phyloP scores from a whole-genome alignment of 2,888 invertebrate species.

The Netelia melanura region DNA sequence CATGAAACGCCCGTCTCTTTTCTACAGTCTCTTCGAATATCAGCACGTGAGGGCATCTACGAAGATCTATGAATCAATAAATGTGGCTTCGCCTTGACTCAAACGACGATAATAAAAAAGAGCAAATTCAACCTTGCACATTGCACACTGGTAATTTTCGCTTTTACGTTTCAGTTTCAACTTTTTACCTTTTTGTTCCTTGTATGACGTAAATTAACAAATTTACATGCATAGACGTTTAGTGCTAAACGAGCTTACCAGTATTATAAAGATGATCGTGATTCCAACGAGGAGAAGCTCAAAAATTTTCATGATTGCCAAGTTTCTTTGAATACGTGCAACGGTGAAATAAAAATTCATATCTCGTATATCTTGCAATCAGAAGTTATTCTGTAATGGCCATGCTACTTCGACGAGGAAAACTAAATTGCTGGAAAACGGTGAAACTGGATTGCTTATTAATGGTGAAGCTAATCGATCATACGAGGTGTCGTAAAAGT shows the following conservation, averaged over 20 bases:
- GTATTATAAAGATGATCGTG: constrained; percentile 39
- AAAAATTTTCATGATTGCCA: constrained; percentile 50
- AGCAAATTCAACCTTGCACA: too few species aligned
- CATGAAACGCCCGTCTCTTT: constrained; percentile 77
- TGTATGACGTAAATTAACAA: constrained; percentile 10
- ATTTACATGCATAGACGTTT: neutral
- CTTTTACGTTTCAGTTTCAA: too few species aligned
- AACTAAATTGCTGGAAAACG: constrained; percentile 43
- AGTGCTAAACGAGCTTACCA: constrained; percentile 27
- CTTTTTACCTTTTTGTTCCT: too few species aligned
- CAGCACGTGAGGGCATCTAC: constrained; percentile 71
- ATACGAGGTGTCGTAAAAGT: constrained; percentile 51
- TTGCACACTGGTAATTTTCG: too few species aligned
- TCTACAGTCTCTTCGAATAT: constrained; percentile 78
- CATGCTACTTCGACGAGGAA: constrained; percentile 13
- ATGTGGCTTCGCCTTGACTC: neutral
- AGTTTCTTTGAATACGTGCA: constrained; percentile 26
- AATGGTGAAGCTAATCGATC: constrained; percentile 61
- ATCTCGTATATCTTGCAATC: neutral
- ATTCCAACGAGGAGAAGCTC: constrained; percentile 24
- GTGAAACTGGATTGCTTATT: constrained; percentile 40
- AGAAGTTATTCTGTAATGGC: neutral
- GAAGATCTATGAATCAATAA: constrained; percentile 15
- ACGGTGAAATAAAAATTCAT: constrained; percentile 43
- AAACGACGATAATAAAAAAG: too few species aligned